Conservation (phyloP, 2,797 vertebrate species). For the Mus spretus region DNA sequence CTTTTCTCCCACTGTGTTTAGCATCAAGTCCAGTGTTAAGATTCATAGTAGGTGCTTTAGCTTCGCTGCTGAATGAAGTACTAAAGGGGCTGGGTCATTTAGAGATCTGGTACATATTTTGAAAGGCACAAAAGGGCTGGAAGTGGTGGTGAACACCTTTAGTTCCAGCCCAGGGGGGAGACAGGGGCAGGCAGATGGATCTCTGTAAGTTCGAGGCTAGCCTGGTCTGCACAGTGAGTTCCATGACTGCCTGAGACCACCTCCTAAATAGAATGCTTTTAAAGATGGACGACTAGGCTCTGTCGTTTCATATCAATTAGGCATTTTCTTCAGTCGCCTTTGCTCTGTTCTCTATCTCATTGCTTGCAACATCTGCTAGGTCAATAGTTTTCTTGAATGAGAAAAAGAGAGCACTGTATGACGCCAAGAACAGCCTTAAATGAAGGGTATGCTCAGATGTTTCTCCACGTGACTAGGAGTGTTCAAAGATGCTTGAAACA, state of each 20-base stretch:
- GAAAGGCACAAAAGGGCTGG: background rate
- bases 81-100: background rate
- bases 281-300: background rate
- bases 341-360: background rate
- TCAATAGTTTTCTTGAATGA: background rate
- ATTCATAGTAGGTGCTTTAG: background rate
- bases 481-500: background rate
- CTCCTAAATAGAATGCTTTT: background rate
- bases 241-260: background rate
- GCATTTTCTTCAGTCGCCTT: background rate
- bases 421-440: background rate
- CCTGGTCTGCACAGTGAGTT: background rate
- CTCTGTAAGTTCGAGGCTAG: background rate
- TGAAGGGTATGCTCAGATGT: background rate
- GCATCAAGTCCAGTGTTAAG: background rate
- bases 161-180: background rate
- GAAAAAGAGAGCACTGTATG: background rate
- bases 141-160: background rate
- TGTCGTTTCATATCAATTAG: background rate
- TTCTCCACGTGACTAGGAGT: background rate
- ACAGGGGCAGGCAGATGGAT: background rate
- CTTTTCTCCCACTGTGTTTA: background rate
- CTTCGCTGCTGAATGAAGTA: background rate
- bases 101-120: background rate
- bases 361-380: background rate